phyloP scores from a whole-genome alignment of 2,888 invertebrate genomes.

The Tiphia femorata region DNA sequence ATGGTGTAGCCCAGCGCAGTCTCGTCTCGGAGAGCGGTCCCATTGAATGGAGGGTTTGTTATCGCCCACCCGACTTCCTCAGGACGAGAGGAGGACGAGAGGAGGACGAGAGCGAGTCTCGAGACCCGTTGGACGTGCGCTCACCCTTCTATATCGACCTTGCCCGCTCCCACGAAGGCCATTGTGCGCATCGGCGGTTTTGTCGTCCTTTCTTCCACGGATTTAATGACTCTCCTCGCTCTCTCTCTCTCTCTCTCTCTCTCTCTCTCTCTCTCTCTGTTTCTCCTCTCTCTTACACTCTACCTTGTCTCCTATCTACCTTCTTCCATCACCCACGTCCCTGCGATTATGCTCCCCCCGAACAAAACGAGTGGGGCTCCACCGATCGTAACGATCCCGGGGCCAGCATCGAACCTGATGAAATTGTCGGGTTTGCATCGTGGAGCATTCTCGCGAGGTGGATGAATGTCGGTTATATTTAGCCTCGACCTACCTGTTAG shows the following conservation, averaged over 20 bases:
- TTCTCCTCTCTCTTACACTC: neutral
- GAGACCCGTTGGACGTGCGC: neutral
- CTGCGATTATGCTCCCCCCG: neutral
- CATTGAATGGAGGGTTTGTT: slow-evolving; percentile 43
- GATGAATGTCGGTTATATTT: no score
- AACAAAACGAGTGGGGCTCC: neutral
- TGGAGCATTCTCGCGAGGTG: no score
- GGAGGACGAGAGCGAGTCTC: neutral
- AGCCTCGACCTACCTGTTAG: no score
- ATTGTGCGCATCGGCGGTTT: slow-evolving; percentile 34
- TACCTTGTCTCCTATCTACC: neutral
- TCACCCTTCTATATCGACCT: slow-evolving; percentile 17
- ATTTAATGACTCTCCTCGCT: slow-evolving; percentile 25
- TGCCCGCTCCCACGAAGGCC: slow-evolving; percentile 11
- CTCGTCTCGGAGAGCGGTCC: slow-evolving; percentile 23
- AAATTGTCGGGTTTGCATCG: no score
- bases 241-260: neutral
- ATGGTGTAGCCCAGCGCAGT: slow-evolving; percentile 35
- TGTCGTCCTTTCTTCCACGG: slow-evolving; percentile 30
- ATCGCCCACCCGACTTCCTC: slow-evolving; percentile 32
- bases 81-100: slow-evolving; percentile 11
- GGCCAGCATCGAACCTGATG: neutral
- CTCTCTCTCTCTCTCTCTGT: neutral
- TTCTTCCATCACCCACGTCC: neutral
- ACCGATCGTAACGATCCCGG: neutral